These are phyloP conservation scores for Polypedilum pembai DNA, from an alignment of 1,140 invertebrate species.

Conservation along the genomic window DNA sequence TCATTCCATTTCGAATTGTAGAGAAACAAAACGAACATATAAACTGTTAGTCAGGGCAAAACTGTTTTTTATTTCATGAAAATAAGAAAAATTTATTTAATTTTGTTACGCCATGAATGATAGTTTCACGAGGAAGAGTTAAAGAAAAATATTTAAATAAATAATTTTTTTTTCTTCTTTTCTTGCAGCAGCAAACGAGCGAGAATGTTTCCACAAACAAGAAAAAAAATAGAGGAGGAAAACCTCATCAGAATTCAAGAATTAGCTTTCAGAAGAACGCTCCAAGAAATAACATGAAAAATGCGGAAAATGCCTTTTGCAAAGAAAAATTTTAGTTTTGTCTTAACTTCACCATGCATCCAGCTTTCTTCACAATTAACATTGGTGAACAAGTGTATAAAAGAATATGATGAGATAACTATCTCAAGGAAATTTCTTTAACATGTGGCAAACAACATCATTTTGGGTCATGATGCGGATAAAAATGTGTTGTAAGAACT, in stretches of 20 bases:
- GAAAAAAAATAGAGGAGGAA: conserved; percentile 1
- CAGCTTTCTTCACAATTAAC: neutral
- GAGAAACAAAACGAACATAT: no score
- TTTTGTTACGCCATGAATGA: no score
- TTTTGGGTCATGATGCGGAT: conserved; percentile 7
- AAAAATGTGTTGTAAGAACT: neutral
- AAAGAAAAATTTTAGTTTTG: conserved; percentile 9
- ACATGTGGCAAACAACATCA: neutral
- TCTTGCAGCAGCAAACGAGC: neutral
- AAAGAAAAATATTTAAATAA: neutral
- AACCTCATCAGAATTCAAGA: conserved; percentile 27
- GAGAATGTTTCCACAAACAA: conserved; percentile 5
- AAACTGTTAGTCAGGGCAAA: no score
- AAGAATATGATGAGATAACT: neutral
- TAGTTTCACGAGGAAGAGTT: no score
- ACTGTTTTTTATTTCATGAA: no score
- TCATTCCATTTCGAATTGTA: no score
- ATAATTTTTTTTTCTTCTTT: neutral
- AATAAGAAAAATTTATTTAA: no score
- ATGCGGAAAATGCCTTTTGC: conserved; percentile 19
- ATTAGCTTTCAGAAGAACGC: neutral
- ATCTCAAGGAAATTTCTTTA: neutral
- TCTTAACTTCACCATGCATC: neutral
- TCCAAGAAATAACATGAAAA: neutral
- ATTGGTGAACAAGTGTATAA: neutral